A percentile compares a stretch with the other conserved stretches of the same genome.
These are phyloP conservation scores for Drosophila orosa DNA, from an alignment of 1,140 invertebrate species.

Conservation along the genomic window DNA sequence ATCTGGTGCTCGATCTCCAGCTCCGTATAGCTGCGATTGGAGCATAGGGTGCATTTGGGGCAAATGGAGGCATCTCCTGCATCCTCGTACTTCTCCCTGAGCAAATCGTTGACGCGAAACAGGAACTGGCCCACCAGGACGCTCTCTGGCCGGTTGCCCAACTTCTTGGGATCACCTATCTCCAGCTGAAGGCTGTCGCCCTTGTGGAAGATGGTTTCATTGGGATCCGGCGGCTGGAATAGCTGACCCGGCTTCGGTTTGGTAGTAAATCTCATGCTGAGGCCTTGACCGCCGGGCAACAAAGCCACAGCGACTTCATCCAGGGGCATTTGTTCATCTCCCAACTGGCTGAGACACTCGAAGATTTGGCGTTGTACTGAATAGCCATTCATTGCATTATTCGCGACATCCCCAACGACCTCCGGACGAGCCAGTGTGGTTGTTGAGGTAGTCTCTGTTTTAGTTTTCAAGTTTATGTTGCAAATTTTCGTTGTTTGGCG, in stretches of 20 bases:
- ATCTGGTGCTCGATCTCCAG: conserved; percentile 67
- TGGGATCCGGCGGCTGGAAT: not conserved
- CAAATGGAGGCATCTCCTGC: conserved; percentile 21
- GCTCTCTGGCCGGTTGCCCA: conserved; percentile 24
- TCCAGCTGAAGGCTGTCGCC: conserved; percentile 30
- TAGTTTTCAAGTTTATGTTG: not conserved
- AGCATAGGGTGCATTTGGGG: conserved; percentile 31
- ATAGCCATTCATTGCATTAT: conserved; percentile 1
- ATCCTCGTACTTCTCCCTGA: conserved; percentile 26
- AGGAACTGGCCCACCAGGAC: conserved; percentile 52
- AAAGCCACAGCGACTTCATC: conserved; percentile 36
- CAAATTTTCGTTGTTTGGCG: conserved; percentile 3
- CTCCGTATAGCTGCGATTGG: conserved; percentile 51
- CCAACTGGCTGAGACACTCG: conserved; percentile 52
- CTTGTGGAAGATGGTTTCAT: not conserved
- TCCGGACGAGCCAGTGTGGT: conserved; percentile 32
- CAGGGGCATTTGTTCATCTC: conserved; percentile 49
- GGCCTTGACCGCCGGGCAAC: conserved; percentile 41
- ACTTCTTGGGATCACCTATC: conserved; percentile 1
- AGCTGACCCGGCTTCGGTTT: conserved; percentile 8
- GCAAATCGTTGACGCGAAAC: conserved; percentile 33
- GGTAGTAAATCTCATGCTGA: conserved; percentile 50
- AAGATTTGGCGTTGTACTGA: conserved; percentile 44
- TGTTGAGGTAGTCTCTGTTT: conserved; percentile 36
- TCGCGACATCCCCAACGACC: conserved; percentile 8